These are phyloP conservation scores for Gasterosteus nipponicus DNA, from an alignment of 2,113 vertebrate species.

Conservation along the genomic window DNA sequence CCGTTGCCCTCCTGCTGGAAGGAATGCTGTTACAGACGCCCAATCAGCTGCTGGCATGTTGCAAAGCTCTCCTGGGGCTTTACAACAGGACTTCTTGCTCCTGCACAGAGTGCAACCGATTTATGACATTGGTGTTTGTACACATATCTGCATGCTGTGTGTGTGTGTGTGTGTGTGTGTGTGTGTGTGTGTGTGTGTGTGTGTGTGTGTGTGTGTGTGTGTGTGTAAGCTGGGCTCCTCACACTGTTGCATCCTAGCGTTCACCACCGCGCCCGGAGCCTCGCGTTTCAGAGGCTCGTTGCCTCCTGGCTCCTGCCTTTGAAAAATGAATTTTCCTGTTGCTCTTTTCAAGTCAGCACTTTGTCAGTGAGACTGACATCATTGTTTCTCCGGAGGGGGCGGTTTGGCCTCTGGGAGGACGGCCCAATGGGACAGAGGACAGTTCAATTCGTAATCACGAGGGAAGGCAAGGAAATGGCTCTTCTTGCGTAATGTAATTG, in stretches of 20 bases:
- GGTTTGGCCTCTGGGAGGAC: slow-evolving; percentile 33
- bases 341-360: slow-evolving; percentile 62
- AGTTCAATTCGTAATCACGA: slow-evolving; percentile 53
- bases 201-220: neutral
- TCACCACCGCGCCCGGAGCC: slow-evolving; percentile 1
- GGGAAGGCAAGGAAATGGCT: slow-evolving; percentile 55
- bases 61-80: slow-evolving; percentile 17
- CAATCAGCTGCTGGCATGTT: slow-evolving; percentile 55
- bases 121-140: slow-evolving; percentile 20
- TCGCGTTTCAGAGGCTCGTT: slow-evolving; percentile 31
- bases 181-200: neutral
- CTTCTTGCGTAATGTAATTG: slow-evolving; percentile 59
- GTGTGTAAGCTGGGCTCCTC: neutral
- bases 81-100: slow-evolving; percentile 28
- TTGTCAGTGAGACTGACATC: slow-evolving; percentile 42
- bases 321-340: slow-evolving; percentile 54
- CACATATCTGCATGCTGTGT: neutral
- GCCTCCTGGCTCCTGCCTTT: slow-evolving; percentile 41
- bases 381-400: slow-evolving; percentile 19
- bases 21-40: slow-evolving; percentile 46
- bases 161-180: neutral
- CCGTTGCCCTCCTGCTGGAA: slow-evolving; percentile 55
- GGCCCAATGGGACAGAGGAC: slow-evolving; percentile 38
- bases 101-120: slow-evolving; percentile 16
- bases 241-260: neutral